Evolutionary conservation across 2,113 vertebrate genomes (phyloP), one percentile per base, ranked within the genome.

Genomic region (Apaloderma vittatum): DNA sequence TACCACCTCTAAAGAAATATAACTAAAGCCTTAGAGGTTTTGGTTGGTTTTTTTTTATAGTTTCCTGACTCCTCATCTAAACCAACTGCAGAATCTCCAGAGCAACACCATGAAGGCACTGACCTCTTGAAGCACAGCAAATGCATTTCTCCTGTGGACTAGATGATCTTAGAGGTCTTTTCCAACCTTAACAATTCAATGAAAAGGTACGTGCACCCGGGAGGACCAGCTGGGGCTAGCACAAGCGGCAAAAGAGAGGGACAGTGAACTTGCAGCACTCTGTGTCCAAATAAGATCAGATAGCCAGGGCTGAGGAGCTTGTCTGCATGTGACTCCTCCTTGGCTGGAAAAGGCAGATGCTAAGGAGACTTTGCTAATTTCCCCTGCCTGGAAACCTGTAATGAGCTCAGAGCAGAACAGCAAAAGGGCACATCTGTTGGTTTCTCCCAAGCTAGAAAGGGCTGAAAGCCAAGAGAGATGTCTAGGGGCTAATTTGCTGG

Each of bases 361-460:
- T 95, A 83, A 94, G 78, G 93, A 95, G 95, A 83, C 94, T 90
- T 83, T 32, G 43, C 78, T 97, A 70, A 97, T 95, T 97, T 96
- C 93, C 93, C 88, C 75, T 95, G 93, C 75, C 93, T 94, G 86
- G 91, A 97, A 94, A 94, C 51, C 58, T 80, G 75, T 93, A 95
- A 93, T 83, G 76, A 97, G 75, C 91, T 92, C 34, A 3, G 76
- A 96, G 72, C 75, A 91, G 86, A 95, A 77, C 45, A 75, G 86
- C 76, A 61, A 61, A 95, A 86, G 86, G 81, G 72, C 81, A 61
- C 86, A 96, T 84, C 93, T 96, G 95, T 74, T 92, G 54, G 65
- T 54, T 86, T 92, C 29, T 61, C 58, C 62, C 73, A 73, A 90
- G 45, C 58, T 86, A 49, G 40, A 83, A 79, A 94, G 85, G 90